Base-by-base conservation (phyloP, 2,113 vertebrate species). In the Scopus umbretta region DNA sequence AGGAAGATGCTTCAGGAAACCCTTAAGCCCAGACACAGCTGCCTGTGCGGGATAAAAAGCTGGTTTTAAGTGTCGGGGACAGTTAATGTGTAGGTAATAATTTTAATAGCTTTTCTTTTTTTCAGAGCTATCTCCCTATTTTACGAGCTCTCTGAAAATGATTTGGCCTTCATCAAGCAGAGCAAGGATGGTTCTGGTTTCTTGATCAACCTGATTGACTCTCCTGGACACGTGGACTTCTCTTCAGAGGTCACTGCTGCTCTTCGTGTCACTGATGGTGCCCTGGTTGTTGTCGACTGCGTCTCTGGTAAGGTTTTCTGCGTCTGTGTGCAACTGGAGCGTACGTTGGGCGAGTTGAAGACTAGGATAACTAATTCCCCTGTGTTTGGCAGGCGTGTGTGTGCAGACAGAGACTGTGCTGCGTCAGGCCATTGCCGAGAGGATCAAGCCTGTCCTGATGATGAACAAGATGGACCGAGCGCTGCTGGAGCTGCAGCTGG, bases 401-500 rank as follows among this genome's bases (percentile, higher is more conserved):
- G 99, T 99, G 86, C 99, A 99, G 98, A 99, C 99, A 0, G 99
- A 99, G 97, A 99, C 99, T 0, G 99, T 99, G 95, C 98, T 99
- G 84, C 98, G 99, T 36, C 99, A 99, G 98, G 99, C 99, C 75
- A 99, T 99, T 30, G 98, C 98, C 0, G 99, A 99, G 97, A 98
- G 99, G 38, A 99, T 99, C 98, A 99, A 99, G 88, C 99, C 99
- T 0, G 99, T 99, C 22, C 98, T 99, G 92, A 99, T 99, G 99
- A 99, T 99, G 99, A 99, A 99, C 97, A 99, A 99, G 96, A 99
- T 99, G 99, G 99, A 99, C 98, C 98, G 99, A 11, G 99, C 99
- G 5, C 97, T 99, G 96, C 96, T 99, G 45, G 99, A 99, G 97
- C 97, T 99, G 97, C 99, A 99, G 97, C 98, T 99, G 95, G 98